These are phyloP conservation scores for Drosophila miranda DNA, from an alignment of 1,140 invertebrate genomes.

Conservation along the genomic window DNA sequence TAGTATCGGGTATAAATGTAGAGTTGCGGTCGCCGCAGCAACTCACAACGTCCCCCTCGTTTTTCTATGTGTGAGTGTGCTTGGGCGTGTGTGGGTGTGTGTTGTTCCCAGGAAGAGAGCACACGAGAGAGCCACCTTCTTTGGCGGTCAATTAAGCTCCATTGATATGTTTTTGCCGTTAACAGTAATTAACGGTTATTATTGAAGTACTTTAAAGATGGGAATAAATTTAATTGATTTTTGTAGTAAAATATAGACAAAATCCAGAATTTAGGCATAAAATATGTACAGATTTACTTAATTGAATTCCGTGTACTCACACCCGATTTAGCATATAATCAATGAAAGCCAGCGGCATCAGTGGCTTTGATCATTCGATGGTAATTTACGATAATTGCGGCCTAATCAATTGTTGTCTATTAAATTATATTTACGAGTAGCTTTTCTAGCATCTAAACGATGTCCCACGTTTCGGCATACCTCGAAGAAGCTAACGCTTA, in stretches of 20 bases:
- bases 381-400: no score
- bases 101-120: constrained; percentile 35
- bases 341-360: no score
- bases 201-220: neutral
- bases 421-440: constrained; percentile 5
- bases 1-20: no score
- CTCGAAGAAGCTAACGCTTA: constrained; percentile 29
- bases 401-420: neutral
- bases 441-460: no score
- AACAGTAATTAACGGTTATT: constrained; percentile 32
- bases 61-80: constrained; percentile 21
- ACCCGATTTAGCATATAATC: no score
- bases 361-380: no score
- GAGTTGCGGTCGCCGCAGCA: no score
- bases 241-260: no score
- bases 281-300: no score
- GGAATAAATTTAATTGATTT: neutral
- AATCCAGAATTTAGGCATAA: no score
- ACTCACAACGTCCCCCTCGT: no score
- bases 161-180: constrained; percentile 15
- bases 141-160: constrained; percentile 40
- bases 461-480: constrained; percentile 10
- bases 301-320: no score
- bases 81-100: constrained; percentile 14
- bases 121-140: constrained; percentile 31